phyloP scores from a whole-genome alignment of 2,797 vertebrate species.

The Epinephelus malabaricus region DNA sequence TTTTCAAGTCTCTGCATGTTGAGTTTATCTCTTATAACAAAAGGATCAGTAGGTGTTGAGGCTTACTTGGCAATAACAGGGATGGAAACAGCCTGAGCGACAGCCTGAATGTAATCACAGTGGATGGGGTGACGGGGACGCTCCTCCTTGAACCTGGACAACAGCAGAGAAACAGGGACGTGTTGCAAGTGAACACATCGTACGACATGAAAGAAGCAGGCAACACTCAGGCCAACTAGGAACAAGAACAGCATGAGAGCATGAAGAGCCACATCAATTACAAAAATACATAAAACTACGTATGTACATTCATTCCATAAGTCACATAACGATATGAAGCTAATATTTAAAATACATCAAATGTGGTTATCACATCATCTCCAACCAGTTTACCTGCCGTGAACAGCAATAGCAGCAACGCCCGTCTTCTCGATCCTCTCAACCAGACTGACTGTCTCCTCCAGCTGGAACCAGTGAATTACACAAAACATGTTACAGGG shows the following conservation, averaged over 20 bases:
- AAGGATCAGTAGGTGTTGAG: neutral
- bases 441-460: constrained; percentile 92
- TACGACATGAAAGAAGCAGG: no score
- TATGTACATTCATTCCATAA: no score
- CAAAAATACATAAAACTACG: no score
- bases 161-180: neutral
- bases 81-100: constrained; percentile 89
- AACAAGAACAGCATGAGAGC: no score
- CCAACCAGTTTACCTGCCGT: constrained; percentile 90
- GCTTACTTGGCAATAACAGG: constrained; percentile 97
- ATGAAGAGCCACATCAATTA: no score
- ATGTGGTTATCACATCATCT: no score
- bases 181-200: neutral
- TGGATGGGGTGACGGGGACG: constrained; percentile 93
- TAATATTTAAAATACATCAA: no score
- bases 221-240: no score
- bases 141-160: constrained; percentile 93
- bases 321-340: no score
- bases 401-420: constrained; percentile 93
- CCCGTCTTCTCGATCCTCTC: constrained; percentile 94
- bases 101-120: constrained; percentile 93
- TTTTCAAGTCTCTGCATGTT: neutral
- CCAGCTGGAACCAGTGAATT: constrained; percentile 82
- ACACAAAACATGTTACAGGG: neutral
- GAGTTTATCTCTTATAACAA: no score